Evolutionary conservation across 1,140 invertebrate species (phyloP).

Genomic region (Galendromus occidentalis): DNA sequence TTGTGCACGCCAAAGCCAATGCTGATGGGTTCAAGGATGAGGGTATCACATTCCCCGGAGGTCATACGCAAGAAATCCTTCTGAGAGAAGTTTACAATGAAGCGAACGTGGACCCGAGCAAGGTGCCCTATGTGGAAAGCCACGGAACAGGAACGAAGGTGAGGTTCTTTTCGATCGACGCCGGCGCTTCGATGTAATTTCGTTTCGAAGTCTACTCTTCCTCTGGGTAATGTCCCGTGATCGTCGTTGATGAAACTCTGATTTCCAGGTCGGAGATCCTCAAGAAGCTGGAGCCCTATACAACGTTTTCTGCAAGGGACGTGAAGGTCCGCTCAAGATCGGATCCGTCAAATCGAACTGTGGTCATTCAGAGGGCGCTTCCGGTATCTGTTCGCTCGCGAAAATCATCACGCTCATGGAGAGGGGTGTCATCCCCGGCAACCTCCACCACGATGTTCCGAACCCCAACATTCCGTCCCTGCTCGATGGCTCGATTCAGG

Average conservation of each 20-base stretch:
- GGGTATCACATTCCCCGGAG: slow-evolving; percentile 40
- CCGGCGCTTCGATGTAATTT: too few species aligned
- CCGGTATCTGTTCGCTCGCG: slow-evolving; percentile 59
- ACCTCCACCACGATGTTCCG: slow-evolving; percentile 66
- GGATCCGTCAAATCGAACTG: slow-evolving; percentile 95
- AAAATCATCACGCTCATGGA: slow-evolving; percentile 82
- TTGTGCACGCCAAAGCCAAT: slow-evolving; percentile 61
- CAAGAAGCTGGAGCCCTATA: slow-evolving; percentile 85
- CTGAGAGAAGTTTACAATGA: slow-evolving; percentile 26
- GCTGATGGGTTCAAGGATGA: slow-evolving; percentile 71
- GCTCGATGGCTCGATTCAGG: slow-evolving; percentile 57
- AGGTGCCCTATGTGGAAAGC: slow-evolving; percentile 29
- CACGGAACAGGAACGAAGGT: slow-evolving; percentile 37
- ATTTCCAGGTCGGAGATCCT: slow-evolving; percentile 55
- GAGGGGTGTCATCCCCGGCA: slow-evolving; percentile 57
- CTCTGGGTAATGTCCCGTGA: too few species aligned
- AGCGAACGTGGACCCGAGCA: slow-evolving; percentile 24
- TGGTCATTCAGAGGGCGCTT: slow-evolving; percentile 75
- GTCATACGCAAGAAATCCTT: slow-evolving; percentile 23
- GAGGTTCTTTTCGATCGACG: neutral
- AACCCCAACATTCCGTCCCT: slow-evolving; percentile 75
- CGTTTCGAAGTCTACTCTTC: too few species aligned
- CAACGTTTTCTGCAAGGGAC: slow-evolving; percentile 60
- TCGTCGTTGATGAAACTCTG: too few species aligned
- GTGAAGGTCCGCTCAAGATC: slow-evolving; percentile 56